phyloP scores from a whole-genome alignment of 2,113 vertebrate species.

The Rhombomys opimus region DNA sequence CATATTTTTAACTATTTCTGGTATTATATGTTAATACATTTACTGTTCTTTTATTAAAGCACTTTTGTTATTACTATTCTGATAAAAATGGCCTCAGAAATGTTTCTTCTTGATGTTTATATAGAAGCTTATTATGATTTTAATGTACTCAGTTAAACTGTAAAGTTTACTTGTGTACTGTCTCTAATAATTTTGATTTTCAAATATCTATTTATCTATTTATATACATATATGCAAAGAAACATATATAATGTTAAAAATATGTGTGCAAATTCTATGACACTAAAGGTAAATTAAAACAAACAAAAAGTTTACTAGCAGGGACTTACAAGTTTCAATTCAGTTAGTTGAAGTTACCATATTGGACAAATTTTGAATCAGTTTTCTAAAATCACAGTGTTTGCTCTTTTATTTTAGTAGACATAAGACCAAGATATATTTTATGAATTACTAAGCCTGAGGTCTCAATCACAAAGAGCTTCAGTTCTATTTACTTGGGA shows the following conservation, averaged over 20 bases:
- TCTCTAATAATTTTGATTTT: slow-evolving; percentile 29
- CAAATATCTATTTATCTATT: neutral
- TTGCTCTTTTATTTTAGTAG: slow-evolving; percentile 44
- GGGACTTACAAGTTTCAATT: neutral
- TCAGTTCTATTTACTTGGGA: slow-evolving; percentile 6
- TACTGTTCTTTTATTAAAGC: neutral
- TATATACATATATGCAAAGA: neutral
- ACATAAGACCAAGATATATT: slow-evolving; percentile 45
- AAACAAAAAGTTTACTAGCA: neutral
- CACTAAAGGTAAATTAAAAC: neutral
- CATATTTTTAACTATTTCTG: neutral
- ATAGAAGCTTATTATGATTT: slow-evolving; percentile 22
- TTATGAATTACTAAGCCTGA: slow-evolving; percentile 52
- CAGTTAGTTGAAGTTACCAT: neutral
- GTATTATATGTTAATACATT: slow-evolving; percentile 12
- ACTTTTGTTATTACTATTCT: neutral
- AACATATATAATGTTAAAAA: neutral
- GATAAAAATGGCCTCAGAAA: slow-evolving; percentile 13
- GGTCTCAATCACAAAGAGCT: slow-evolving; percentile 48
- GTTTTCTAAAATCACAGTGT: slow-evolving; percentile 25
- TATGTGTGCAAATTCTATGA: neutral
- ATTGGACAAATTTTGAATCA: slow-evolving; percentile 35
- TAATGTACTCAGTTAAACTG: neutral
- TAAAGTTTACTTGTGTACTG: neutral
- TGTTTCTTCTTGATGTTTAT: neutral